Percentiles rank a stretch among this genome's conserved stretches.
Evolutionary conservation across 2,797 vertebrate genomes (phyloP).

Genomic region (Erpetoichthys calabaricus): DNA sequence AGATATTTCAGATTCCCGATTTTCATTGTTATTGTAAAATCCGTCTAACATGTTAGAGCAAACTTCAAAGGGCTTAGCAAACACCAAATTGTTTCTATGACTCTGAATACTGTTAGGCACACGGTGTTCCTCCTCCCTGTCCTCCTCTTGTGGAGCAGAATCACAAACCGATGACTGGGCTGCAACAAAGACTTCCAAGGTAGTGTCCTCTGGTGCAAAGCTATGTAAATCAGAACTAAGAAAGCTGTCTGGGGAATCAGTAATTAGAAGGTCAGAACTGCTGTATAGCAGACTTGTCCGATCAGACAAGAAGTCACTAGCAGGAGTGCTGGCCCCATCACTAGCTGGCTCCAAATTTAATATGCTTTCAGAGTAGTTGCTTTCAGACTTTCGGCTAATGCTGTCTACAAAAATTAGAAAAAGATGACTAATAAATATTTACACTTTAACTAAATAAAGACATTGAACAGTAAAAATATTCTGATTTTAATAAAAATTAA

Average conservation of each 20-base stretch:
- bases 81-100: too few relatives aligned
- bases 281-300: constrained; percentile 47
- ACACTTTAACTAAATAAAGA: not conserved
- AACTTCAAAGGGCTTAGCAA: too few relatives aligned
- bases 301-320: constrained; percentile 51
- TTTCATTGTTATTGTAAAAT: too few relatives aligned
- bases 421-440: not conserved
- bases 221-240: constrained; percentile 32
- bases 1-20: too few relatives aligned
- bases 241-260: constrained; percentile 40
- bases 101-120: too few relatives aligned
- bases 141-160: constrained; percentile 13
- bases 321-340: constrained; percentile 53
- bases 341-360: constrained; percentile 38
- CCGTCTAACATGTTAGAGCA: too few relatives aligned
- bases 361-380: constrained; percentile 50
- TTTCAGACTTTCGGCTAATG: constrained; percentile 32
- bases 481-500: not conserved
- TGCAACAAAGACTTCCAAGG: constrained; percentile 55
- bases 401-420: constrained; percentile 34
- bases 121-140: not conserved
- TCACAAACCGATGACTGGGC: constrained; percentile 27
- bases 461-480: not conserved
- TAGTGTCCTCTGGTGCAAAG: constrained; percentile 46
- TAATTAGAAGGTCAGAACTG: constrained; percentile 49